These are phyloP conservation scores for Pseudococcus viburni DNA, from an alignment of 2,888 invertebrate genomes.

Conservation along the genomic window DNA sequence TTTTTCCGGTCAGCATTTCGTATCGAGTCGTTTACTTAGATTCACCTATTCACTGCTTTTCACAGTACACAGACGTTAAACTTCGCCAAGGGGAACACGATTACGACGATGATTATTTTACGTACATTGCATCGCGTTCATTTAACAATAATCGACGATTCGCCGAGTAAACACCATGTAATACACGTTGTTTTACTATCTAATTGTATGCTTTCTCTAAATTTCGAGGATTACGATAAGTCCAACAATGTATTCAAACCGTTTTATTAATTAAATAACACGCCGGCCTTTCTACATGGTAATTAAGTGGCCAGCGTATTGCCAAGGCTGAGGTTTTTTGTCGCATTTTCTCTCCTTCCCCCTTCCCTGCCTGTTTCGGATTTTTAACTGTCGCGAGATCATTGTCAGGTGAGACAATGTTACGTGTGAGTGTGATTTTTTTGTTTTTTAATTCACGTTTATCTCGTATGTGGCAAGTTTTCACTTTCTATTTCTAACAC, in stretches of 20 bases:
- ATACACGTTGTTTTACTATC: background rate
- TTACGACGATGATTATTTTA: slow-evolving; percentile 4
- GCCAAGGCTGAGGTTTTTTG: background rate
- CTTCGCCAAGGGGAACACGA: background rate
- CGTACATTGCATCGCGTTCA: background rate
- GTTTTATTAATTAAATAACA: slow-evolving; percentile 44
- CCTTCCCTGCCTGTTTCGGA: background rate
- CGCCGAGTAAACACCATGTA: background rate
- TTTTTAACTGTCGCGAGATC: background rate
- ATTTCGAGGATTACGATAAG: slow-evolving; percentile 32
- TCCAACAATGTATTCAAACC: slow-evolving; percentile 12
- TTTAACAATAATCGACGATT: background rate
- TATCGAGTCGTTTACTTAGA: background rate
- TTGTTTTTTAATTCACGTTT: background rate
- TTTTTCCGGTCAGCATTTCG: slow-evolving; percentile 14
- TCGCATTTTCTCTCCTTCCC: background rate
- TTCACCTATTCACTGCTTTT: background rate
- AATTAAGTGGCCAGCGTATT: background rate
- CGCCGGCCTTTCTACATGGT: background rate
- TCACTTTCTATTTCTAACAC: slow-evolving; percentile 44
- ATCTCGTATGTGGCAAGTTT: background rate
- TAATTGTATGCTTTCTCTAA: slow-evolving; percentile 24
- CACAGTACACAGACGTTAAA: background rate
- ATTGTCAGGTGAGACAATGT: slow-evolving; percentile 3
- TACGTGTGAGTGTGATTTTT: background rate